Base-by-base conservation (phyloP, 2,888 invertebrate species). In the Polydrusus pterygomalis region DNA sequence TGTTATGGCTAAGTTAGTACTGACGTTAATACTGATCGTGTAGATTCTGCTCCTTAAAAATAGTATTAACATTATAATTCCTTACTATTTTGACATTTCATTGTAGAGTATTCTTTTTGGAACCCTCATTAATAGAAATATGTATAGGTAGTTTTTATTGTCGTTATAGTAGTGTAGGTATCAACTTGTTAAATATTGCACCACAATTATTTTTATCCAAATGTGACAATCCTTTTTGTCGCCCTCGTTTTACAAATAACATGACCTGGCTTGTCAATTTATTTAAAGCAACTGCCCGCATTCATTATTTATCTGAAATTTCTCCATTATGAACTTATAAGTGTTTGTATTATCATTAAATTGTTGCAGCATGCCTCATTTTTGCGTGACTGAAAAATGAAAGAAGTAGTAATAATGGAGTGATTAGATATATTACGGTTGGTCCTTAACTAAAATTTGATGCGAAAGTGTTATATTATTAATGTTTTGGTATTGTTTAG, bases 151-250 rank as follows among this genome's bases (percentile, higher is more conserved):
- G 34, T 10, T 34, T 34, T 34, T 34, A 45, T 45, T 45, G 45
- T 45, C 3, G 45, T 45, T 45, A 15, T 45, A 45, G 6, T 43
- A 63, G 10, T 20, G 45, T 13, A 43, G 11, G 43, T 63, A n/a
- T 38, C 43, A 63, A 63, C 62, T 62, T 43, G 40, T 40, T 63
- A 63, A 43, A 63, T 63, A 18, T 17, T 43, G 43, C 62, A 63
- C 62, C 62, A 5, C 1, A 58, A 58, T 43, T 63, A 43, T 34
- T 34, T 34, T 34, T 34, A 34, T 34, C 34, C 34, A 10, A 34
- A 10, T 25, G 1, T 34, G 34, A 34, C 34, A 43, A 43, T 47
- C 18, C 17, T 45, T 13, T 63, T 25, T 25, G 5, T 5, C 2
- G 17, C 17, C 18, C 18, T 30, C 20, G 2, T 47, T 45, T 64